Percentiles rank a stretch among this genome's conserved stretches.
Evolutionary conservation across 2,797 vertebrate genomes (phyloP).

Genomic region (Sebastes kiyomatsui): DNA sequence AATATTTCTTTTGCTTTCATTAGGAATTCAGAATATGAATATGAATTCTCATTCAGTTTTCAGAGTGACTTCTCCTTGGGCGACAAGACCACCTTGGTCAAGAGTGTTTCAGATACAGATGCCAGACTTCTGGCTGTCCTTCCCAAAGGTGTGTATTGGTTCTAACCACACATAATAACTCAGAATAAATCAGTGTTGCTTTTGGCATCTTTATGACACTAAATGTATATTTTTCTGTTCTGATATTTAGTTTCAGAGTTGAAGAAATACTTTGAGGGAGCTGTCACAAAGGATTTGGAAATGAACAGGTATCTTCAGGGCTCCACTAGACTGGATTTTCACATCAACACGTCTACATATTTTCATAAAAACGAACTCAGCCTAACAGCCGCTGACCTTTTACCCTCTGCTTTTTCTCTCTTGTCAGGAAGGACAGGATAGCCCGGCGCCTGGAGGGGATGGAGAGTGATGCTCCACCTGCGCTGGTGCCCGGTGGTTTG

Average conservation of each 20-base stretch:
- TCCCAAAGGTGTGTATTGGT: slow-evolving; percentile 88
- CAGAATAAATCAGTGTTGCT: background rate
- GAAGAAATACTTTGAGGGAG: slow-evolving; percentile 93
- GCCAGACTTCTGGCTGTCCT: slow-evolving; percentile 86
- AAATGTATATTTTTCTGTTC: slow-evolving; percentile 30
- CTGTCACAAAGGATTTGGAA: slow-evolving; percentile 78
- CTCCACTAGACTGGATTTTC: background rate
- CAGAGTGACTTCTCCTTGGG: slow-evolving; percentile 87
- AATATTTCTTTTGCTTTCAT: background rate
- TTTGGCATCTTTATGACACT: background rate
- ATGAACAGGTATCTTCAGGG: slow-evolving; percentile 92
- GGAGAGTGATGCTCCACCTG: slow-evolving; percentile 88
- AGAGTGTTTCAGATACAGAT: slow-evolving; percentile 87
- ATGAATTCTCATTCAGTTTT: slow-evolving; percentile 82
- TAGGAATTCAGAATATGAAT: background rate
- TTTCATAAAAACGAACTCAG: background rate
- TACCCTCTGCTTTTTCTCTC: background rate
- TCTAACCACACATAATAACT: background rate
- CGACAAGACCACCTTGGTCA: slow-evolving; percentile 83
- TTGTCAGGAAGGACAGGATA: slow-evolving; percentile 93
- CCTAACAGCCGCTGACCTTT: background rate
- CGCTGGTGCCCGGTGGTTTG: slow-evolving; percentile 87
- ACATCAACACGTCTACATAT: background rate
- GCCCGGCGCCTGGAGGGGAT: slow-evolving; percentile 95
- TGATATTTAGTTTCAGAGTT: slow-evolving; percentile 93